Evolutionary conservation across 2,113 vertebrate species (phyloP), one percentile per base, ranked within the genome.

Genomic region (Vanacampus margaritifer): DNA sequence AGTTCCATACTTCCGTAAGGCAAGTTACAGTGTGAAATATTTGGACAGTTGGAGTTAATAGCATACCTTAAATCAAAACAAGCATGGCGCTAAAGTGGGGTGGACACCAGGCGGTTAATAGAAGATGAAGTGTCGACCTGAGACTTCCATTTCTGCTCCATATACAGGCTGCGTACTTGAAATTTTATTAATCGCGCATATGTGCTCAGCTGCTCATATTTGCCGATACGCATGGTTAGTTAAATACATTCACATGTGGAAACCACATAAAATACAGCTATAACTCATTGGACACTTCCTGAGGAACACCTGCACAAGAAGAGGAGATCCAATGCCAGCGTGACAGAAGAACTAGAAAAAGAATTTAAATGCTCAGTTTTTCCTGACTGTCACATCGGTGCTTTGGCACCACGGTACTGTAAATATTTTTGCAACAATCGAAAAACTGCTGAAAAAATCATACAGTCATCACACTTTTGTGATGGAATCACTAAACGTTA

Each of bases 1-100:
- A 32, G 28, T 32, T 32, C 28, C 28, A 32, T 4, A 4, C 28
- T 32, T 32, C 28, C 28, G 4, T n/a, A 69, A 70, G 71, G 37
- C 39, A 11, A 45, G 75, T 78, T 79, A 70, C 26, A 79, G 73
- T 68, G 80, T 66, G 65, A 71, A 69, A 12, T 35, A 53, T 65
- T 67, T 64, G 66, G 67, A 54, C 32, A 46, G 36, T n/a, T 46
- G 23, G 41, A 75, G 59, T 78, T 68, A 75, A 80, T 69, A 75
- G 71, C 62, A 75, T 77, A 64, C 60, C 43, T 79, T 35, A 73
- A 66, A 79, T 74, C 36, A 68, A 43, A 71, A 73, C 74, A 62
- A 70, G 65, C 35, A 19, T 24, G 23, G 16, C 64, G 57, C 46
- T 54, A 62, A 59, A 39, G 63, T 51, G 53, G 2, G 48, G 2